Evolutionary conservation across 2,888 invertebrate species (phyloP).

Genomic region (Drosophila antonietae): DNA sequence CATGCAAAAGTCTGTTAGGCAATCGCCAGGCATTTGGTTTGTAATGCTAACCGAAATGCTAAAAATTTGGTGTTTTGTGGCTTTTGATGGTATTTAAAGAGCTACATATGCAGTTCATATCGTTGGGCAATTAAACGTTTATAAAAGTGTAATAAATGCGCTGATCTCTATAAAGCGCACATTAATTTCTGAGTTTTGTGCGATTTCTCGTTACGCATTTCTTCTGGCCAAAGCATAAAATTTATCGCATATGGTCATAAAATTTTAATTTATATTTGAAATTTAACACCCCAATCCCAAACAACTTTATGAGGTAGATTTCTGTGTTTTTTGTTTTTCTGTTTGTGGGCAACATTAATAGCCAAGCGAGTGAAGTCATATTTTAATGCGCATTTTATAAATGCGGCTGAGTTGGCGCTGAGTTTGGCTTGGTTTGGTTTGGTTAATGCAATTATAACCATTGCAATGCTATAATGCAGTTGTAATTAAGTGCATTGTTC

Average conservation of each 20-base stretch:
- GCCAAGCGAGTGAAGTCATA: constrained; percentile 50
- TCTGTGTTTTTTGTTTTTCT: constrained; percentile 41
- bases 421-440: constrained; percentile 20
- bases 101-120: constrained; percentile 13
- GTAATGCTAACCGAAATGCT: not conserved
- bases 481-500: constrained; percentile 67
- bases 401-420: constrained; percentile 43
- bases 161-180: constrained; percentile 40
- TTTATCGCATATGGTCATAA: constrained; percentile 64
- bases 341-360: constrained; percentile 54
- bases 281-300: not conserved
- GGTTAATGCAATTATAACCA: constrained; percentile 70
- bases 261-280: constrained; percentile 73
- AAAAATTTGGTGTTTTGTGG: not conserved
- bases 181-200: constrained; percentile 63
- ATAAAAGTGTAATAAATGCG: constrained; percentile 34
- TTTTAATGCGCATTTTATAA: constrained; percentile 70
- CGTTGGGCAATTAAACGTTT: constrained; percentile 47
- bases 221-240: constrained; percentile 58
- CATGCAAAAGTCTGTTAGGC: not conserved
- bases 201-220: constrained; percentile 26
- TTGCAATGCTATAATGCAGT: constrained; percentile 71
- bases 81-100: not conserved
- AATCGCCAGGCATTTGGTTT: not conserved
- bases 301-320: not conserved